phyloP scores from a whole-genome alignment of 2,113 vertebrate species.

The Piprites chloris region DNA sequence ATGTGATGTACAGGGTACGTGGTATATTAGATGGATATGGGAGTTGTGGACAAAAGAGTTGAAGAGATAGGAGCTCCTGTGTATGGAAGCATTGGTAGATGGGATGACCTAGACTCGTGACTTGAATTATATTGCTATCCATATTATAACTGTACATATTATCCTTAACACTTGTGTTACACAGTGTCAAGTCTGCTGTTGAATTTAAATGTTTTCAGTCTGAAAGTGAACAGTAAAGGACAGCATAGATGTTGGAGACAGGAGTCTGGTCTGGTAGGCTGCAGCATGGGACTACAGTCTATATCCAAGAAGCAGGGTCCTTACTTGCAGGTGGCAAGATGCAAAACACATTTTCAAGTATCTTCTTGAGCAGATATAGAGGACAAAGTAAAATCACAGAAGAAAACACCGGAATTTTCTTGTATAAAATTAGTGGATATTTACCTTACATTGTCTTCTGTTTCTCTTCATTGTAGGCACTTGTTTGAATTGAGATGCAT shows the following conservation, averaged over 20 bases:
- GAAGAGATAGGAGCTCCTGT: not conserved
- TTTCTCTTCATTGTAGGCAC: not conserved
- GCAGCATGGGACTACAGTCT: not conserved
- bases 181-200: not conserved
- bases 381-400: not conserved
- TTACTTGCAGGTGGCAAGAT: not conserved
- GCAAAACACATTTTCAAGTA: not conserved
- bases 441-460: not conserved
- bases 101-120: not conserved
- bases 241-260: not conserved
- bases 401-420: not conserved
- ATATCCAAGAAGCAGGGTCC: not conserved
- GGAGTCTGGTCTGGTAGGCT: not conserved
- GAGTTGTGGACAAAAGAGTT: not conserved
- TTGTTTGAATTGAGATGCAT: not conserved
- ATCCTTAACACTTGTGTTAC: not conserved
- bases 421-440: not conserved
- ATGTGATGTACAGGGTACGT: fast-evolving
- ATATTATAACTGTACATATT: not conserved
- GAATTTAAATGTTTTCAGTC: not conserved
- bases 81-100: not conserved
- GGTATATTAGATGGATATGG: not conserved
- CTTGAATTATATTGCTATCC: not conserved
- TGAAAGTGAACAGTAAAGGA: not conserved
- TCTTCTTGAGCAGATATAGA: not conserved